A percentile compares a stretch with the other conserved stretches of the same genome.
Conservation (phyloP, 2,888 invertebrate genomes). For the Sisyra nigra region DNA sequence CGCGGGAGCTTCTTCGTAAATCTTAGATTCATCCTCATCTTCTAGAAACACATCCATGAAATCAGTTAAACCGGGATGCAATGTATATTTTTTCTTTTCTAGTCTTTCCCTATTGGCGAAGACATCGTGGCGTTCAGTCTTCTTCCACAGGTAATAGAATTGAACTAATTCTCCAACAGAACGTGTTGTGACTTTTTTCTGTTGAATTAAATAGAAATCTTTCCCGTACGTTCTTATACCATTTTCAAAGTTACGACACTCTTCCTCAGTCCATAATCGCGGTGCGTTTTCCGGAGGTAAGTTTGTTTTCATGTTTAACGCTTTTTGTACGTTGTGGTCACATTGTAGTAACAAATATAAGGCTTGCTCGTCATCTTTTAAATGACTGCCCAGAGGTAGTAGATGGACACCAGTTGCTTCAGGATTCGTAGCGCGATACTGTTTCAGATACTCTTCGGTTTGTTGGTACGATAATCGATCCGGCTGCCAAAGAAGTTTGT, state of each 20-base stretch:
- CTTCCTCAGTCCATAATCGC: slow-evolving; percentile 93
- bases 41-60: slow-evolving; percentile 87
- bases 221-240: slow-evolving; percentile 88
- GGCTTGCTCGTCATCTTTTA: slow-evolving; percentile 80
- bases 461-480: slow-evolving; percentile 49
- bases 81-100: slow-evolving; percentile 82
- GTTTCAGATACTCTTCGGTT: slow-evolving; percentile 68
- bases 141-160: slow-evolving; percentile 96
- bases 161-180: slow-evolving; percentile 94
- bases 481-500: slow-evolving; percentile 88
- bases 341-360: slow-evolving; percentile 81
- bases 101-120: slow-evolving; percentile 74
- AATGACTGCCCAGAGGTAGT: slow-evolving; percentile 58
- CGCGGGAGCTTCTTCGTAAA: too few species aligned
- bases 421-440: slow-evolving; percentile 26
- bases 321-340: slow-evolving; percentile 90
- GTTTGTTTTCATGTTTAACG: slow-evolving; percentile 47
- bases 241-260: slow-evolving; percentile 91
- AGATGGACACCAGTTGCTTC: slow-evolving; percentile 28
- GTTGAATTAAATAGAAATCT: slow-evolving; percentile 87
- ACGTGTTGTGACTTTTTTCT: slow-evolving; percentile 80
- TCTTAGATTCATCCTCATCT: slow-evolving; percentile 47
- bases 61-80: slow-evolving; percentile 86
- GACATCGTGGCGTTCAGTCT: slow-evolving; percentile 91
- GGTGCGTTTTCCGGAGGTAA: slow-evolving; percentile 51